Percentiles rank a stretch among this genome's conserved stretches.
These are phyloP conservation scores for Mionectes olivaceus DNA, from an alignment of 2,797 vertebrate genomes.

Conservation along the genomic window DNA sequence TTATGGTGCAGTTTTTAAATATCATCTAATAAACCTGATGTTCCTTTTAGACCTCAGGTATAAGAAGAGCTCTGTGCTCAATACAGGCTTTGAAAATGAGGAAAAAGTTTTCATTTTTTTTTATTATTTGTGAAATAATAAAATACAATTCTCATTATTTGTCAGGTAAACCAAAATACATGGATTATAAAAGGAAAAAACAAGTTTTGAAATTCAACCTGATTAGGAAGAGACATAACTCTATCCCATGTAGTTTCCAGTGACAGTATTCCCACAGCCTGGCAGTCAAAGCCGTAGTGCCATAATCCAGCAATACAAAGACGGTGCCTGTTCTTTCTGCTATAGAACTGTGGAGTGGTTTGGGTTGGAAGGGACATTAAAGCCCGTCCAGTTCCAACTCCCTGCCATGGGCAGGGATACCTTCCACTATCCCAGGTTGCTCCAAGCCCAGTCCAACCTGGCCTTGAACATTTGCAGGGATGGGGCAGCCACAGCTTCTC, in stretches of 20 bases:
- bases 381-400: accelerated
- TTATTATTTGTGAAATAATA: not conserved
- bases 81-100: not conserved
- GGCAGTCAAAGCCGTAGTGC: not conserved
- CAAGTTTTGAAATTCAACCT: not conserved
- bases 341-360: accelerated
- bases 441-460: not conserved
- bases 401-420: not conserved
- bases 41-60: not conserved
- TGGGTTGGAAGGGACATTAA: not conserved
- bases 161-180: not conserved
- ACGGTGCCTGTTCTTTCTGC: not conserved
- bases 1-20: not conserved
- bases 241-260: not conserved
- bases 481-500: not conserved
- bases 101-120: not conserved
- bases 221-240: not conserved
- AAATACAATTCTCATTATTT: not conserved
- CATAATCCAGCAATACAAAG: not conserved
- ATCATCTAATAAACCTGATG: not conserved
- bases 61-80: not conserved
- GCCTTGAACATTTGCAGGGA: not conserved
- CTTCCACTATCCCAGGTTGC: not conserved
- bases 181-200: not conserved
- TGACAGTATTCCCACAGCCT: not conserved